Percentiles rank a stretch among this genome's conserved stretches.
These are phyloP conservation scores for Eurytoma californica DNA, from an alignment of 2,888 invertebrate genomes.

Conservation along the genomic window DNA sequence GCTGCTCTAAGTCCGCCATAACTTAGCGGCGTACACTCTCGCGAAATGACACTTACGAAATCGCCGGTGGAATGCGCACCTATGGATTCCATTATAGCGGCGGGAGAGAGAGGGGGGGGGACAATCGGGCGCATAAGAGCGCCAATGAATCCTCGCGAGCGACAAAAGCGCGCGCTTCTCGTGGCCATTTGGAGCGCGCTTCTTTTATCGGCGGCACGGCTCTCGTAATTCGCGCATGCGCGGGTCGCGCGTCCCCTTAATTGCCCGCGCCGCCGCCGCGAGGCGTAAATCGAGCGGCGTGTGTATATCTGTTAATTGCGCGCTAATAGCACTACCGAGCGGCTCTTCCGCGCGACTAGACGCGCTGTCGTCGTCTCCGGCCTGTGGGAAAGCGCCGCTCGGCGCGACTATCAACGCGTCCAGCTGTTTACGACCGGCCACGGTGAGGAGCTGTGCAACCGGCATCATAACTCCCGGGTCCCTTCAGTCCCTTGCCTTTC, in stretches of 20 bases:
- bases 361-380: not conserved
- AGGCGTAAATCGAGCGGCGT: not conserved
- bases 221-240: not conserved
- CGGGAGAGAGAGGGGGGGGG: not conserved
- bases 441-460: too few species aligned
- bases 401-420: not conserved
- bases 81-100: constrained; percentile 1
- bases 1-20: constrained; percentile 2
- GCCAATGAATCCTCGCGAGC: not conserved
- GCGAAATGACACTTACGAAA: too few species aligned
- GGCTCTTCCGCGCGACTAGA: not conserved
- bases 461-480: too few species aligned
- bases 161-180: not conserved
- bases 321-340: constrained; percentile 23
- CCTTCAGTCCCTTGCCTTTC: too few species aligned
- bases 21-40: not conserved
- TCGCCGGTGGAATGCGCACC: not conserved
- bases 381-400: not conserved
- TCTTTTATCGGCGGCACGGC: not conserved
- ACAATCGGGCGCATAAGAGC: not conserved
- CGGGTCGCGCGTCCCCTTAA: not conserved
- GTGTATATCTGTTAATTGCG: constrained; percentile 32
- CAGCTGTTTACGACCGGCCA: too few species aligned
- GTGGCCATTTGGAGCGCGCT: not conserved
- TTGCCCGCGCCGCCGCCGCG: not conserved